A percentile compares a stretch with the other conserved stretches of the same genome.
These are phyloP conservation scores for Osmerus eperlanus DNA, from an alignment of 2,113 vertebrate species.

Conservation along the genomic window DNA sequence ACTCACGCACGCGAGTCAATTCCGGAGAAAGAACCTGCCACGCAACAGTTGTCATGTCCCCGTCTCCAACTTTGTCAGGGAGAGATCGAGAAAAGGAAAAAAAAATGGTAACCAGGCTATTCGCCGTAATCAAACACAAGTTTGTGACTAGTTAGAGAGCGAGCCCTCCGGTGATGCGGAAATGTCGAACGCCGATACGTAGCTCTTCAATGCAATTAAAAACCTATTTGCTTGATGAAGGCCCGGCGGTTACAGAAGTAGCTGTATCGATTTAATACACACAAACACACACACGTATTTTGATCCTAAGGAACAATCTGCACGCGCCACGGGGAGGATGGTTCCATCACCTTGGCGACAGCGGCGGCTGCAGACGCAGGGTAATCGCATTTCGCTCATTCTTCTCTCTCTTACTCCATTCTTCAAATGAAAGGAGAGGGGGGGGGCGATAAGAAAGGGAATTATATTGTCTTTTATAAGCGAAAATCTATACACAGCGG, in stretches of 20 bases:
- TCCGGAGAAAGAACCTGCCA: no score
- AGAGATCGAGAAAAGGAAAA: no score
- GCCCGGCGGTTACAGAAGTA: neutral
- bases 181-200: constrained; percentile 3
- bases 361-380: constrained; percentile 28
- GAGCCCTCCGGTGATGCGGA: neutral
- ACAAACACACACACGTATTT: no score
- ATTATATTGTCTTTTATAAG: constrained; percentile 8
- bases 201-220: constrained; percentile 30
- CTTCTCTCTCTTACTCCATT: neutral
- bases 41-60: no score
- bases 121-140: no score
- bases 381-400: constrained; percentile 30
- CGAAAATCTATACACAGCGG: constrained; percentile 16
- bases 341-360: constrained; percentile 24
- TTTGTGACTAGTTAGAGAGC: no score
- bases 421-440: neutral
- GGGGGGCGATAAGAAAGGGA: constrained; percentile 17
- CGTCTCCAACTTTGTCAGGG: no score
- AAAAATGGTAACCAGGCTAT: no score
- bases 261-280: constrained; percentile 3
- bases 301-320: neutral
- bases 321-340: neutral
- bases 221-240: constrained; percentile 21
- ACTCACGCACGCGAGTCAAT: no score